Conservation (phyloP, 2,797 vertebrate species). For the Amblyraja radiata region DNA sequence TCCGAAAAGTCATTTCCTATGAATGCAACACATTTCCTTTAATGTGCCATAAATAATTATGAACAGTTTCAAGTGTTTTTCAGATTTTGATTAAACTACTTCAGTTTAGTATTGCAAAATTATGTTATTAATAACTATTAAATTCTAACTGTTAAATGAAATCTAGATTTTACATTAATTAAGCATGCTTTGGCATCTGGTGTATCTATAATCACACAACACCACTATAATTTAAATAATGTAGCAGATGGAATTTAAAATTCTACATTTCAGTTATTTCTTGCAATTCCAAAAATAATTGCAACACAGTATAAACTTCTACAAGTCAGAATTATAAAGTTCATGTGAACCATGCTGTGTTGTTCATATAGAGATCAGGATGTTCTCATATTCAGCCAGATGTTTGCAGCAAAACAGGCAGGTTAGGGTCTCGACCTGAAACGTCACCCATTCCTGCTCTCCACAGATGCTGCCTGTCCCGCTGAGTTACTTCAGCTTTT, state of each 20-base stretch:
- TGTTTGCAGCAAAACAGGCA: background rate
- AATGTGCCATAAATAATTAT: background rate
- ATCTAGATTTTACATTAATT: background rate
- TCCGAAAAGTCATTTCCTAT: background rate
- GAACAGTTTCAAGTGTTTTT: slow-evolving; percentile 6
- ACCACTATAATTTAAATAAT: background rate
- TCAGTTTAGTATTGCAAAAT: background rate
- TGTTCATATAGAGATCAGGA: background rate
- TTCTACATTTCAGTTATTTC: background rate
- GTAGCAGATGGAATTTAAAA: background rate
- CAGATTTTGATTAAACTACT: background rate
- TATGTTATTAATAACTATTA: slow-evolving; percentile 26
- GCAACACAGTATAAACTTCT: background rate
- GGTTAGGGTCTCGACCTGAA: no score
- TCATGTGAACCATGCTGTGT: background rate
- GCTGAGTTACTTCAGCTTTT: no score
- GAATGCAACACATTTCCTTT: background rate
- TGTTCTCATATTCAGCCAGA: background rate
- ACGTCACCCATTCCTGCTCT: no score
- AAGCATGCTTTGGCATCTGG: background rate
- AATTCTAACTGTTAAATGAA: background rate
- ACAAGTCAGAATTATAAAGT: slow-evolving; percentile 3
- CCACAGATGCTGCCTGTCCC: no score
- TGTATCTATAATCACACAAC: slow-evolving; percentile 4
- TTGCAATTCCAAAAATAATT: slow-evolving; percentile 9